Evolutionary conservation across 2,113 vertebrate species (phyloP), one percentile per base, ranked within the genome.

Genomic region (Myotis brandtii): DNA sequence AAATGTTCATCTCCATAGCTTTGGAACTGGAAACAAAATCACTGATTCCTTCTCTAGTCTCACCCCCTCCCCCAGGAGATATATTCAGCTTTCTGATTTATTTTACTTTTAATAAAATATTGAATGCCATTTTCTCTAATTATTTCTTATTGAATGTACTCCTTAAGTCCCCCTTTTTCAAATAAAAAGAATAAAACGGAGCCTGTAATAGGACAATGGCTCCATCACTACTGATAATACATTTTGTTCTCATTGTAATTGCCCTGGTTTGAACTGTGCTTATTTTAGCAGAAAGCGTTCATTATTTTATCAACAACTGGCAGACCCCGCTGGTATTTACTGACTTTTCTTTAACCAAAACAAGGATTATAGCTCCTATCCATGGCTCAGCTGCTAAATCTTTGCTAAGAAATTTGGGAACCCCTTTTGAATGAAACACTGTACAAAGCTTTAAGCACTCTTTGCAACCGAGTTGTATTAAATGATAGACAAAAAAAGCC

Each of bases 401-500:
- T 98, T 98, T 96, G 93, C 97, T 98, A 97, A 98, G 97, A 98
- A 98, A 98, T 98, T 98, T 97, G 98, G 98, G 98, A 98, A 98
- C 97, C 97, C 98, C 98, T 98, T 98, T 98, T 97, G 97, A 98
- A 96, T 98, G 98, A 98, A 98, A 98, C 98, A 95, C 98, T 97
- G 96, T 98, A 98, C 98, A 99, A 99, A 99, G 99, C 99, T 99
- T 99, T 99, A 99, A 99, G 98, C 99, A 98, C 98, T 99, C 98
- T 99, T 99, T 99, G 99, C 99, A 99, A 99, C 99, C 98, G 98
- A 99, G 99, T 99, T 98, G 98, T 99, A 99, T 99, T 99, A 99
- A 99, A 99, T 99, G 99, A 99, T 98, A 99, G 98, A 99, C 98
- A 98, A 99, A 99, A 99, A 99, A 99, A 99, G 99, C 99, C 99